Evolutionary conservation across 2,888 invertebrate genomes (phyloP).

Genomic region (Alloplasta piceator): DNA sequence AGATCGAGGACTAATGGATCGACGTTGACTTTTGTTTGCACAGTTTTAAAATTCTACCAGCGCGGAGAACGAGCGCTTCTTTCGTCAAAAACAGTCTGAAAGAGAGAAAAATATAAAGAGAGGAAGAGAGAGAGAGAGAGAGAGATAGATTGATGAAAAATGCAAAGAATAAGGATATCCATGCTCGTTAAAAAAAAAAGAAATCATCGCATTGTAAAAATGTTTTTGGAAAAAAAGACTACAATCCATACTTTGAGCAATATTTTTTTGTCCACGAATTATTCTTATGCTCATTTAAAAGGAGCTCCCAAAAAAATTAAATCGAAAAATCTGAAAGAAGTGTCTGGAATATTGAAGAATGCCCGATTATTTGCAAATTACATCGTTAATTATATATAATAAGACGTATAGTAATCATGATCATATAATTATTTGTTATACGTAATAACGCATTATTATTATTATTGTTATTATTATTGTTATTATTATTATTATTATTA

Average conservation of each 20-base stretch:
- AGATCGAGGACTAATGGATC: slow-evolving; percentile 73
- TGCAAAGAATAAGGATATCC: too few relatives aligned
- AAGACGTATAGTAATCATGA: too few relatives aligned
- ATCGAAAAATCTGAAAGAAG: too few relatives aligned
- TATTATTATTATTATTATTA: not conserved
- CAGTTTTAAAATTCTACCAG: slow-evolving; percentile 74
- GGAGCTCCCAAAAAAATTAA: too few relatives aligned
- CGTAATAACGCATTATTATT: too few relatives aligned
- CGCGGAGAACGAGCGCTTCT: slow-evolving; percentile 62
- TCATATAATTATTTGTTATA: too few relatives aligned
- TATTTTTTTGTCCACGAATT: too few relatives aligned
- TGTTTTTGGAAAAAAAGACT: not conserved
- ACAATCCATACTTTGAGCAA: too few relatives aligned
- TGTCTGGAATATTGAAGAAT: too few relatives aligned
- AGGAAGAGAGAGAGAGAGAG: not conserved
- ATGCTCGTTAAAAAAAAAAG: not conserved
- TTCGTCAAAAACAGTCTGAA: slow-evolving; percentile 29
- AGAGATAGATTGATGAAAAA: not conserved
- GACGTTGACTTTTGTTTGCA: slow-evolving; percentile 73
- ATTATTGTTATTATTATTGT: not conserved
- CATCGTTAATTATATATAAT: too few relatives aligned
- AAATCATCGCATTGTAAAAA: not conserved
- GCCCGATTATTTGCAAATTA: too few relatives aligned
- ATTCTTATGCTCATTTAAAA: too few relatives aligned
- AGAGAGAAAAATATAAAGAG: not conserved